Base-by-base conservation (phyloP, 2,113 vertebrate species). In the Vidua macroura region DNA sequence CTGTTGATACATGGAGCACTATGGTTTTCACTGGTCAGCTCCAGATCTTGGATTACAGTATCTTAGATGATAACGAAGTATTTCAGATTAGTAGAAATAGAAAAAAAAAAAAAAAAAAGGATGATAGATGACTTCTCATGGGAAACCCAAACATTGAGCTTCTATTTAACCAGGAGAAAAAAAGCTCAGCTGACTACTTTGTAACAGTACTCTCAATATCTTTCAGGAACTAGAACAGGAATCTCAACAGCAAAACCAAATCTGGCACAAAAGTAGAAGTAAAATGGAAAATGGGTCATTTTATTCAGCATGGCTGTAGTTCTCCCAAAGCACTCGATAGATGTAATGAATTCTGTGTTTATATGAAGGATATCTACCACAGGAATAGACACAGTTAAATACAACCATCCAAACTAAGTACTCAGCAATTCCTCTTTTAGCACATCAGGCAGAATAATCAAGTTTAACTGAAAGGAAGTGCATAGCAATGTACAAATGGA, bases 361-460 rank as follows among this genome's bases (percentile, higher is more conserved):
- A 30, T 33, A 37, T 5, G 66, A 84, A 78, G n/a, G 63, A 8
- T 83, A 90, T 77, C 64, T 90, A 75, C 82, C 77, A 81, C 90
- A 77, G 55, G 79, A 85, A 95, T 14, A 89, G 90, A 83, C 51
- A 56, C 19, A 67, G 68, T 82, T 90, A 97, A 96, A 95, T 13
- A 63, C 83, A 79, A 19, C 70, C 76, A 39, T 13, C 44, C 77
- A 87, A 95, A 95, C 58, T 41, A 84, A 95, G 69, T 13, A 67
- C 56, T 96, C 92, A 93, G 82, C 95, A 93, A 85, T 94, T 94
- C 76, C 37, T 93, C 95, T 94, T 81, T 83, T 30, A 82, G 90
- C 93, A 87, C 55, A 87, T 90, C 84, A 94, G 82, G 84, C 88
- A 93, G 81, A 95, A 91, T 94, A 95, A 97, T 95, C 87, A 89